Evolutionary conservation across 2,113 vertebrate species (phyloP).

Genomic region (Antennarius striatus): DNA sequence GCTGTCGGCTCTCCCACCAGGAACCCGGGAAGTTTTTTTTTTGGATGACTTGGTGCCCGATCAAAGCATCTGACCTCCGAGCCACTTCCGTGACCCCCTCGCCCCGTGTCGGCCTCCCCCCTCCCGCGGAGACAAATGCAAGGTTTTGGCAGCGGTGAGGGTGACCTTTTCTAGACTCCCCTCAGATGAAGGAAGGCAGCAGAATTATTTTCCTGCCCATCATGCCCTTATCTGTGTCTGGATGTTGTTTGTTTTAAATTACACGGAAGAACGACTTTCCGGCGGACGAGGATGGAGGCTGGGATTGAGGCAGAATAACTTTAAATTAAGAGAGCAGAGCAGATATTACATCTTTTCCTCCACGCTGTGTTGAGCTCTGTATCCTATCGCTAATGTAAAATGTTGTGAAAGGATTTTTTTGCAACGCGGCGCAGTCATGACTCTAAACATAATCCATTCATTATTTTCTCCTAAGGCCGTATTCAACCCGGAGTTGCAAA

Average conservation of each 20-base stretch:
- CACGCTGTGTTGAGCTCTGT: slow-evolving; percentile 46
- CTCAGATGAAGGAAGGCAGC: slow-evolving; percentile 62
- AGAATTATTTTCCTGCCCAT: slow-evolving; percentile 61
- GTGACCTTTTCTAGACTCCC: slow-evolving; percentile 70
- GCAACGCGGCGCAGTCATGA: slow-evolving; percentile 39
- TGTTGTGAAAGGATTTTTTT: slow-evolving; percentile 56
- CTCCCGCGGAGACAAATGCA: slow-evolving; percentile 44
- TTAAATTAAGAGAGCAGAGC: slow-evolving; percentile 51
- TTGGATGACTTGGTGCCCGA: slow-evolving; percentile 54
- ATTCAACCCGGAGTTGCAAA: slow-evolving; percentile 24
- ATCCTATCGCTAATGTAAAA: slow-evolving; percentile 60
- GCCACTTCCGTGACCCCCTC: slow-evolving; percentile 40
- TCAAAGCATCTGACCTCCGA: slow-evolving; percentile 58
- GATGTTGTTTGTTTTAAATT: slow-evolving; percentile 76
- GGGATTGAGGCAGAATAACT: slow-evolving; percentile 60
- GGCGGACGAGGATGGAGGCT: slow-evolving; percentile 35
- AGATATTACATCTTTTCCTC: slow-evolving; percentile 33
- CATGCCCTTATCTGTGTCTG: slow-evolving; percentile 69
- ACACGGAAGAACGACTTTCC: slow-evolving; percentile 63
- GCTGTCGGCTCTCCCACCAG: slow-evolving; percentile 30
- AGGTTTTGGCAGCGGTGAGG: slow-evolving; percentile 52
- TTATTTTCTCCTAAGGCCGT: slow-evolving; percentile 30
- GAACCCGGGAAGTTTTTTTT: slow-evolving; percentile 23
- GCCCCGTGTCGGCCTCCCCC: slow-evolving; percentile 17
- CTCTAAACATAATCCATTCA: slow-evolving; percentile 46